Evolutionary conservation across 2,797 vertebrate genomes (phyloP), one percentile per base, ranked within the genome.

Genomic region (Oryzias dopingdopingensis): DNA sequence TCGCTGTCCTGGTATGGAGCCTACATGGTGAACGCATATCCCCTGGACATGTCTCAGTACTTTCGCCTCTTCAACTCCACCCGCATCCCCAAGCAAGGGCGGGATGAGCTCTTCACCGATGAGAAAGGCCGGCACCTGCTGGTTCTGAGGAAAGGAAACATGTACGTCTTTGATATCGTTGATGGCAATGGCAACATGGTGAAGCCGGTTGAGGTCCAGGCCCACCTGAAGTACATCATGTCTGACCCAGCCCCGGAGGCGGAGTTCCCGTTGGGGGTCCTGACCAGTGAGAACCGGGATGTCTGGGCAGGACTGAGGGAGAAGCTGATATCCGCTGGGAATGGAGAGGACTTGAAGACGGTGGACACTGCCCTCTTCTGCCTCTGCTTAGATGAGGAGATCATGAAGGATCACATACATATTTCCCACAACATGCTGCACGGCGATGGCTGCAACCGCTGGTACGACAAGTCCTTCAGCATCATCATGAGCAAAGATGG

Each of bases 11-110:
- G 97, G 97, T 99, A 95, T 13, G 96, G 96, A 44, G 96, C 97
- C 40, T 99, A 95, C 79, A 90, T 98, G 92, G 92, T 97, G 43
- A 98, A 96, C 0, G 97, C 97, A 0, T 99, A 98, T 70, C 97
- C 97, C 0, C 67, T 99, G 63, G 97, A 99, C 65, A 99, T 99
- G 97, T 99, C 97, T 7, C 97, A 99, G 75, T 99, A 98, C 90
- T 97, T 95, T 60, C 93, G 95, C 48, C 95, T 99, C 77, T 99
- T 99, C 80, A 98, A 95, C 78, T 96, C 97, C 7, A 93, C 95
- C 0, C 93, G 97, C 17, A 62, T 99, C 62, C 97, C 97, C 15
- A 95, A 91, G 71, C 79, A 13, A 0, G 70, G 79, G 13, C 87
- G 63, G 37, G 97, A 99, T 24, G 93, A 96, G 76, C 93, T 99